These are phyloP conservation scores for Deilephila porcellus DNA, from an alignment of 2,888 invertebrate species.

Conservation along the genomic window DNA sequence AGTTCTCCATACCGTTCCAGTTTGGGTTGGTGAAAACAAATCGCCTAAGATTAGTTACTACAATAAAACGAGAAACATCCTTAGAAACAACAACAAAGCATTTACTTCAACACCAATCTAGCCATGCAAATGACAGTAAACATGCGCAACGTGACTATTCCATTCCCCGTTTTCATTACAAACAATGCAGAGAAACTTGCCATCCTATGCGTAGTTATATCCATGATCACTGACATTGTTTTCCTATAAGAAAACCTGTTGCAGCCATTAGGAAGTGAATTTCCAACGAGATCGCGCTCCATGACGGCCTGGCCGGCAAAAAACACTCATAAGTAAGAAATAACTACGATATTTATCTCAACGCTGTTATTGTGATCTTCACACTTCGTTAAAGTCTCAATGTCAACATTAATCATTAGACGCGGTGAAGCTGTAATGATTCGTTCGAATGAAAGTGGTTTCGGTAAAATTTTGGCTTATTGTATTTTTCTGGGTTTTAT, in stretches of 20 bases:
- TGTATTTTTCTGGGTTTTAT: neutral
- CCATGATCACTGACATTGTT: conserved; percentile 35
- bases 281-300: conserved; percentile 41
- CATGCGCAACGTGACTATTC: neutral
- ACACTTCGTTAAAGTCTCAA: conserved; percentile 67
- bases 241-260: conserved; percentile 40
- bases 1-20: neutral
- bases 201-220: conserved; percentile 10
- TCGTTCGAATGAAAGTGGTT: neutral
- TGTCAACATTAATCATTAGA: conserved; percentile 49
- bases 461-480: neutral
- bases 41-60: neutral
- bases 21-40: neutral
- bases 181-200: conserved; percentile 4
- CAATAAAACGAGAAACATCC: neutral
- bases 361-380: conserved; percentile 54
- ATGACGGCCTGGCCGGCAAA: conserved; percentile 44
- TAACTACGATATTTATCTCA: conserved; percentile 42
- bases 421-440: neutral
- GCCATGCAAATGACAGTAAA: neutral
- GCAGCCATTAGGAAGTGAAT: conserved; percentile 44
- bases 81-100: neutral
- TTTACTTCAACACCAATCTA: neutral
- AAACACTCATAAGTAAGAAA: conserved; percentile 42
- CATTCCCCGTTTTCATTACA: neutral